Conservation (phyloP, 2,113 vertebrate genomes). For the Micronycteris hirsuta region DNA sequence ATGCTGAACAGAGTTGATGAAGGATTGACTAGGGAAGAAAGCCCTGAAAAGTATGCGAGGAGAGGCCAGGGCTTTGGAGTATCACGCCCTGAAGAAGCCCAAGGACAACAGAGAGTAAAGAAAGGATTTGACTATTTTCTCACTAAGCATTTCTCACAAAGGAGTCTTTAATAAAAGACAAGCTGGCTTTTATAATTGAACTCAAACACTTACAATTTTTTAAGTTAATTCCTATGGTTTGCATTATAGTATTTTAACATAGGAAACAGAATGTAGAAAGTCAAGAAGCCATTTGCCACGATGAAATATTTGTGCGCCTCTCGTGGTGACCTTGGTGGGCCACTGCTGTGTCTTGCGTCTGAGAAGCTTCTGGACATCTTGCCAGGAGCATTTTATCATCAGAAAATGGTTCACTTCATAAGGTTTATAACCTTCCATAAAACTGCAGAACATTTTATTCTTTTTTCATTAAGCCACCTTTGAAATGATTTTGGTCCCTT, state of each 20-base stretch:
- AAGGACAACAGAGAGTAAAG: not conserved
- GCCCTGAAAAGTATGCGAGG: not conserved
- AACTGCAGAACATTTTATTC: slow-evolving; percentile 60
- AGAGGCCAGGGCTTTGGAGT: not conserved
- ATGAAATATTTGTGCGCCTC: not conserved
- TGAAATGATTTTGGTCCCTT: slow-evolving; percentile 70
- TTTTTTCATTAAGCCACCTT: slow-evolving; percentile 72
- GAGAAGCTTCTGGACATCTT: slow-evolving; percentile 10
- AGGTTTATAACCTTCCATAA: slow-evolving; percentile 70
- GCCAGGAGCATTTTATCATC: slow-evolving; percentile 57
- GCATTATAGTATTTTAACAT: not conserved
- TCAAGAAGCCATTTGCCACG: not conserved
- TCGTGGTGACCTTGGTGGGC: not conserved
- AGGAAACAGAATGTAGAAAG: not conserved
- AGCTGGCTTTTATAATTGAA: not conserved
- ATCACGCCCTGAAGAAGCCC: not conserved
- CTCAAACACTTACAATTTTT: not conserved
- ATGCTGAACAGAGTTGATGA: not conserved
- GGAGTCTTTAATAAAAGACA: not conserved
- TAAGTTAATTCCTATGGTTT: not conserved
- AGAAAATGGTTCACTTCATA: slow-evolving; percentile 69
- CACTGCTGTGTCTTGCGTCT: not conserved
- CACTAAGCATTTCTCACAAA: not conserved
- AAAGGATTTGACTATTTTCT: not conserved
- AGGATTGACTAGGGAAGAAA: not conserved